Percentiles rank a stretch among this genome's conserved stretches.
Conservation (phyloP, 2,113 vertebrate species). For the Aplodontia rufa region DNA sequence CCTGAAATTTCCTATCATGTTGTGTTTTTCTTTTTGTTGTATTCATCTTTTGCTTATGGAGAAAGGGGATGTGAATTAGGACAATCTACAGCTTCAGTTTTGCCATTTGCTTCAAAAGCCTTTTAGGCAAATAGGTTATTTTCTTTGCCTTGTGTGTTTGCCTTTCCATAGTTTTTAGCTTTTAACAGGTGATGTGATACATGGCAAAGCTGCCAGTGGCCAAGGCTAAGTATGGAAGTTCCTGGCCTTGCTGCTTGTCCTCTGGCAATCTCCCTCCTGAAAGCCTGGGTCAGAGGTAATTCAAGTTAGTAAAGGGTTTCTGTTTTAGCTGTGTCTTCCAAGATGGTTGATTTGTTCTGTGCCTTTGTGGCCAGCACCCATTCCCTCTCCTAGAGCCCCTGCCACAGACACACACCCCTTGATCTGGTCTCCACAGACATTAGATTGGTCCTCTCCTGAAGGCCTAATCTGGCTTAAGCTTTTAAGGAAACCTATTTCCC, state of each 20-base stretch:
- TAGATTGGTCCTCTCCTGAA: accelerated
- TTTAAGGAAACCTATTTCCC: neutral
- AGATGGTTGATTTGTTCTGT: neutral
- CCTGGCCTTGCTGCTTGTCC: neutral
- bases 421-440: neutral
- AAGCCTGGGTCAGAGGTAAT: neutral
- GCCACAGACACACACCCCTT: neutral
- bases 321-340: neutral
- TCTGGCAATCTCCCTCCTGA: neutral
- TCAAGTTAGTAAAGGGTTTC: neutral
- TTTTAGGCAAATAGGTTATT: neutral
- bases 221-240: neutral
- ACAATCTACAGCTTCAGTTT: neutral
- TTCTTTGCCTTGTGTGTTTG: neutral
- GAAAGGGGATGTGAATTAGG: neutral
- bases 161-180: neutral
- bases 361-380: neutral
- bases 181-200: neutral
- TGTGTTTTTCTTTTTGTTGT: neutral
- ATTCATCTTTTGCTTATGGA: neutral
- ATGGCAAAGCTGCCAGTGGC: neutral
- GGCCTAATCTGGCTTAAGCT: neutral
- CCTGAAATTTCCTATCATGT: neutral
- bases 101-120: neutral
- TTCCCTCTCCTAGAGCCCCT: accelerated